These are phyloP conservation scores for Blera fallax DNA, from an alignment of 2,888 invertebrate genomes.

Conservation along the genomic window DNA sequence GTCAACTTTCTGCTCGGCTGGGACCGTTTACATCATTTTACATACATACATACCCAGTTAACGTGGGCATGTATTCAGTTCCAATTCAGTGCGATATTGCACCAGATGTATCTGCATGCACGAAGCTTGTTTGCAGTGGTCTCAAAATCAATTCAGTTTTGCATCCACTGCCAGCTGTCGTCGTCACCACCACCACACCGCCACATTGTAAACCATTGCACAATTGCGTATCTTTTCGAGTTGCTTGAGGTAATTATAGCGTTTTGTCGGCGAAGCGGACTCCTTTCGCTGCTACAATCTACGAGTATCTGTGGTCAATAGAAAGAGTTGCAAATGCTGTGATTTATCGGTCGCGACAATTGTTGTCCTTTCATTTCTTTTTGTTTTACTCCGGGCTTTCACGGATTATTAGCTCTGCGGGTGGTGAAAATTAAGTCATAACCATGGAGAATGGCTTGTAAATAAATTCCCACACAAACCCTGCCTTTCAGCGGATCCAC, in stretches of 20 bases:
- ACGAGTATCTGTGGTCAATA: conserved; percentile 56
- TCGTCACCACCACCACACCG: conserved; percentile 11
- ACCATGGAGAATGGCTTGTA: neutral
- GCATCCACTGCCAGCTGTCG: conserved; percentile 5
- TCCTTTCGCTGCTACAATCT: conserved; percentile 5
- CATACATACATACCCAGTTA: conserved; percentile 13
- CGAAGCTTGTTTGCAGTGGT: conserved; percentile 8
- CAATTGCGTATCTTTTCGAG: conserved; percentile 58
- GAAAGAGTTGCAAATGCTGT: conserved; percentile 29
- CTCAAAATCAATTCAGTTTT: conserved; percentile 28
- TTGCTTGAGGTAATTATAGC: conserved; percentile 61
- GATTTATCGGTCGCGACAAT: conserved; percentile 59
- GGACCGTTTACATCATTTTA: conserved; percentile 64
- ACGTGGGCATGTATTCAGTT: conserved; percentile 41
- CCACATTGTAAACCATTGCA: conserved; percentile 43
- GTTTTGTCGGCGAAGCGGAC: conserved; percentile 48
- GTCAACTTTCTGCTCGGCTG: conserved; percentile 71
- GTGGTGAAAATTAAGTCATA: conserved; percentile 13
- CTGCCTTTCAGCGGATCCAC: neutral
- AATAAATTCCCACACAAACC: neutral
- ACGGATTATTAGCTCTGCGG: conserved; percentile 17
- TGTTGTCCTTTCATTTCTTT: neutral
- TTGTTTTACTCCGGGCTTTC: conserved; percentile 3
- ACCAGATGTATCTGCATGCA: conserved; percentile 57
- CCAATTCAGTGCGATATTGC: conserved; percentile 71